Evolutionary conservation across 2,888 invertebrate genomes (phyloP).

Genomic region (Diarsia brunnea): DNA sequence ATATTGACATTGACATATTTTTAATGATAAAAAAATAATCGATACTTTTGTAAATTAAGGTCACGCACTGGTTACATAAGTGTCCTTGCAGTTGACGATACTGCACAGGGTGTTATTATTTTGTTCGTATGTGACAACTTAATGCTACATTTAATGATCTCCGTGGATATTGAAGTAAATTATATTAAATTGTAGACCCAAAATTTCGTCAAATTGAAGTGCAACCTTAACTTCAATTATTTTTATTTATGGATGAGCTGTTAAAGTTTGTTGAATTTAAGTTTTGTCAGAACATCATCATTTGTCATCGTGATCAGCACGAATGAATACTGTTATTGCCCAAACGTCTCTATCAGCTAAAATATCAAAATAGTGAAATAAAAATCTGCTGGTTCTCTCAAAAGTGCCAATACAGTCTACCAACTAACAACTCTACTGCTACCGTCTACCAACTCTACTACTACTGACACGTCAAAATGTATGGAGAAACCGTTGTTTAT

Average conservation of each 20-base stretch:
- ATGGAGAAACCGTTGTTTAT: too few species aligned
- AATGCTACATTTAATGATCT: conserved; percentile 2
- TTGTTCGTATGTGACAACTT: conserved; percentile 14
- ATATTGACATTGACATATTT: conserved; percentile 2
- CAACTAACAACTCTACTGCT: too few species aligned
- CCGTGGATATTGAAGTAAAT: conserved; percentile 2
- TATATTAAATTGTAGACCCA: background rate
- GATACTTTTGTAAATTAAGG: conserved; percentile 38
- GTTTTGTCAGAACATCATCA: background rate
- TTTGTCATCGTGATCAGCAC: background rate
- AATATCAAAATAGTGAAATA: background rate
- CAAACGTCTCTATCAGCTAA: background rate
- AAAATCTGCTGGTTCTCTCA: background rate
- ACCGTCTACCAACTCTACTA: too few species aligned
- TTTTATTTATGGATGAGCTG: background rate
- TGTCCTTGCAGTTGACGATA: conserved; percentile 44
- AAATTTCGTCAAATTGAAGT: background rate
- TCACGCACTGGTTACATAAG: conserved; percentile 55
- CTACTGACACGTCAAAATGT: background rate
- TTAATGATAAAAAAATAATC: conserved; percentile 28
- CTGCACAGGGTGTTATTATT: conserved; percentile 38
- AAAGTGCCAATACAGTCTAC: background rate
- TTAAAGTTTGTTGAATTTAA: too few species aligned
- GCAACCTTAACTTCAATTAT: background rate
- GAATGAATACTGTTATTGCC: background rate